Conservation (phyloP, 2,888 invertebrate species). For the Cremastobaeus sp. region DNA sequence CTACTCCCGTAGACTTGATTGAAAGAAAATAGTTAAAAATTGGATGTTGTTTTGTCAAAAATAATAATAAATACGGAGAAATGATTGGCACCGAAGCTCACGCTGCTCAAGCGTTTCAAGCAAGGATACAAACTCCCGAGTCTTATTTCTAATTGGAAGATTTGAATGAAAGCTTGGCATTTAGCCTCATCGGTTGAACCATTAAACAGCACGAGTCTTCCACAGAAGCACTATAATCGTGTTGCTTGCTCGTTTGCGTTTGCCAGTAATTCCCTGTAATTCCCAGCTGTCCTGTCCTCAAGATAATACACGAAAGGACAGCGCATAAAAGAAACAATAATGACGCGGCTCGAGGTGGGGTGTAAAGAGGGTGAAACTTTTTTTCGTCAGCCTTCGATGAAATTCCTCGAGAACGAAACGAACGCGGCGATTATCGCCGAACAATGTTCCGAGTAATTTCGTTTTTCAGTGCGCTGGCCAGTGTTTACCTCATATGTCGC, state of each 20-base stretch:
- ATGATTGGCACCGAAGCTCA: slow-evolving; percentile 17
- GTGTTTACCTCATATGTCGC: neutral
- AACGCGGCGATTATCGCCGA: neutral
- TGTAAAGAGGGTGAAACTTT: slow-evolving; percentile 43
- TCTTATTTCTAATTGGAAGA: slow-evolving; percentile 56
- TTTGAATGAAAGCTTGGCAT: slow-evolving; percentile 60
- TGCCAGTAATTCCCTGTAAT: slow-evolving; percentile 68
- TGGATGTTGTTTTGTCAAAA: too few relatives aligned
- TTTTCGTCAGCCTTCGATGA: slow-evolving; percentile 23
- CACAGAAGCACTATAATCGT: slow-evolving; percentile 58
- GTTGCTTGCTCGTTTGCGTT: slow-evolving; percentile 63
- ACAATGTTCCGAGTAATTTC: neutral
- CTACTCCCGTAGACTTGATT: neutral
- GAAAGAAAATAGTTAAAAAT: neutral
- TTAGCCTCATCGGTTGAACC: slow-evolving; percentile 53
- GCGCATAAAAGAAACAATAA: slow-evolving; percentile 47
- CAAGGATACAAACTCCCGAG: slow-evolving; percentile 32
- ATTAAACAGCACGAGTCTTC: slow-evolving; percentile 59
- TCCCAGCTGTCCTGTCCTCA: slow-evolving; percentile 66
- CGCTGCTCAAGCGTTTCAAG: slow-evolving; percentile 20
- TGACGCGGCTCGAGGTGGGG: slow-evolving; percentile 32
- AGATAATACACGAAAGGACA: slow-evolving; percentile 52
- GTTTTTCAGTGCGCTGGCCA: neutral
- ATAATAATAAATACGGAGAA: slow-evolving; percentile 21
- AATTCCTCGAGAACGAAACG: slow-evolving; percentile 11